A percentile compares a stretch with the other conserved stretches of the same genome.
These are phyloP conservation scores for Metaphire vulgaris DNA, from an alignment of 1,140 invertebrate species.

Conservation along the genomic window DNA sequence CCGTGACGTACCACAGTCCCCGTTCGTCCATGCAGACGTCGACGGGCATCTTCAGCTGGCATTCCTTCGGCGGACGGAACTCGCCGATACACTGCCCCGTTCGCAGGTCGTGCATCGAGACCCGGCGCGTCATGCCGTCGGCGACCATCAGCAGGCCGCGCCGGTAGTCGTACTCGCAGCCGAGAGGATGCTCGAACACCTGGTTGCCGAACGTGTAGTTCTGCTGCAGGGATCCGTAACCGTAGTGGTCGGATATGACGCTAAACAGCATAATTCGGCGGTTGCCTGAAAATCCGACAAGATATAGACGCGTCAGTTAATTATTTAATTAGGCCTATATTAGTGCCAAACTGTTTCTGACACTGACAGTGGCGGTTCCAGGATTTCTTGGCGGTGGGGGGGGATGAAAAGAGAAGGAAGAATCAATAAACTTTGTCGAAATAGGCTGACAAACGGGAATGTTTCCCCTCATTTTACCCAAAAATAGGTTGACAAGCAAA, in stretches of 20 bases:
- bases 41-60: constrained; percentile 9
- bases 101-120: constrained; percentile 20
- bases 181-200: constrained; percentile 19
- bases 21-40: constrained; percentile 18
- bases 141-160: constrained; percentile 6
- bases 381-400: too few relatives aligned
- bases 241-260: constrained; percentile 13
- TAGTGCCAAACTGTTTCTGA: too few relatives aligned
- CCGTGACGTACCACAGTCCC: constrained; percentile 14
- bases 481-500: too few relatives aligned
- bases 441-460: too few relatives aligned
- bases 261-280: constrained; percentile 5
- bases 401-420: too few relatives aligned
- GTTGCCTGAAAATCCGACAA: constrained; percentile 14
- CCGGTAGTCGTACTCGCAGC: constrained; percentile 14
- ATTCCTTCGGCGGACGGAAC: constrained; percentile 1
- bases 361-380: too few relatives aligned
- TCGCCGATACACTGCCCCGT: constrained; percentile 20
- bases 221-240: constrained; percentile 15
- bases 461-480: too few relatives aligned
- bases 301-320: too few relatives aligned
- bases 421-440: too few relatives aligned
- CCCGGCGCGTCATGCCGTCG: neutral
- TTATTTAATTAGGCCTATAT: too few relatives aligned
- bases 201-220: constrained; percentile 24